Evolutionary conservation across 1,140 invertebrate species (phyloP), one percentile per base, ranked within the genome.

Genomic region (Drosophila aff.): DNA sequence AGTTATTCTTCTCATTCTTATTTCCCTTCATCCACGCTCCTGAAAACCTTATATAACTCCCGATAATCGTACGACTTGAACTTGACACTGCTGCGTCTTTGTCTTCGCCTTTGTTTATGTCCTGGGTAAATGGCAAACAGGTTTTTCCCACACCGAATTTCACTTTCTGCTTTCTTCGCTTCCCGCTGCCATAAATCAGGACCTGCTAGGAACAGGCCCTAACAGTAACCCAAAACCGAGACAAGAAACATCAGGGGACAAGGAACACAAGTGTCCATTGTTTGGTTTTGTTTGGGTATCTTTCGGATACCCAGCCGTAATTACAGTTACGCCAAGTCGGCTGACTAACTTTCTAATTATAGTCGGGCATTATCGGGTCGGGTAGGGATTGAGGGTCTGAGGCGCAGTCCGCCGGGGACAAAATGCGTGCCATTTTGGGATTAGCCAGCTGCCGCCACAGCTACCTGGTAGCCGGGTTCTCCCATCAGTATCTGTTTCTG

Each of bases 381-480:
- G 21, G 16, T 13, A 28, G 26, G 49, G 47, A 13, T 5, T 11
- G 36, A 31, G 61, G 47, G 64, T 53, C 50, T 36, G 31, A 31
- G 28, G 49, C 26, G 16, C 47, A 13, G 62, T 67, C 53, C 62
- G 63, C 49, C 50, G 38, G 57, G 60, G 55, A 41, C 57, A 44
- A 55, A 82, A 82, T 84, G 81, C 82, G 67, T 84, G 73, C 73
- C 82, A 81, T 84, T 84, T 85, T 60, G 60, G 61, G 81, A 80
- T 83, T 83, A 83, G 81, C 81, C 67, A 61, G 46, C 55, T 73
- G 71, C 71, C 67, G 40, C 9, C 38, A 10, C 18, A n/a, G 71
- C 57, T 75, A 74, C 69, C 72, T 74, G 72, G 36, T 55, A 36
- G 36, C 31, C 15, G 47, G 31, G 49, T 53, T 41, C 18, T 11